Evolutionary conservation across 2,113 vertebrate genomes (phyloP).

Genomic region (Lynx canadensis): DNA sequence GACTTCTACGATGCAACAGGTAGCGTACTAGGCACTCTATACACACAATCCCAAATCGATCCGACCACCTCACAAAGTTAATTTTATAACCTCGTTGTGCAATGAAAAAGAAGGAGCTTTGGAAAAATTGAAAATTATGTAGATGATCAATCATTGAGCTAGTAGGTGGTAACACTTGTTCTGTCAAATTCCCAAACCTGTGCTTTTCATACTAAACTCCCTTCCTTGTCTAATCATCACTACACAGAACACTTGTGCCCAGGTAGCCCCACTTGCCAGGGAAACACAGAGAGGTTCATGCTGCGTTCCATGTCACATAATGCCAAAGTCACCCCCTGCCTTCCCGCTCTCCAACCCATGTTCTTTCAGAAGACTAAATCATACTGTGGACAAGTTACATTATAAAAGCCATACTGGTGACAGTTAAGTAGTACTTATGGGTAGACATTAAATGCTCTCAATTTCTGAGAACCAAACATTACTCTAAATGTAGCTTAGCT

Average conservation of each 20-base stretch:
- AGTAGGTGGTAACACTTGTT: neutral
- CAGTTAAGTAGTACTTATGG: neutral
- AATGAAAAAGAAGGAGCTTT: neutral
- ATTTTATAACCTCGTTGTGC: neutral
- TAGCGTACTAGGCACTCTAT: neutral
- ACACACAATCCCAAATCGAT: neutral
- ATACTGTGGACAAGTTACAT: neutral
- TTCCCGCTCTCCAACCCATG: neutral
- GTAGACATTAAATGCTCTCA: neutral
- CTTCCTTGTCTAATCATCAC: neutral
- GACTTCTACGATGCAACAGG: neutral
- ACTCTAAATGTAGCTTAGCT: neutral
- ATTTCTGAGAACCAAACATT: constrained; percentile 9
- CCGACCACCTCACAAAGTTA: neutral
- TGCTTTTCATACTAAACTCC: neutral
- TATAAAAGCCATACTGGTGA: neutral
- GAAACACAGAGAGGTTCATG: neutral
- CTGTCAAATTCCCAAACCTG: neutral
- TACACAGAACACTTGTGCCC: neutral
- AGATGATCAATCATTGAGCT: neutral
- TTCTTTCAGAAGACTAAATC: neutral
- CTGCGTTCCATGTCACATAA: neutral
- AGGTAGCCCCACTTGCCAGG: neutral
- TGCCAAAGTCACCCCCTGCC: neutral
- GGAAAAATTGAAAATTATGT: neutral